Evolutionary conservation across 1,140 invertebrate genomes (phyloP).

Genomic region (Saccostrea echinata): DNA sequence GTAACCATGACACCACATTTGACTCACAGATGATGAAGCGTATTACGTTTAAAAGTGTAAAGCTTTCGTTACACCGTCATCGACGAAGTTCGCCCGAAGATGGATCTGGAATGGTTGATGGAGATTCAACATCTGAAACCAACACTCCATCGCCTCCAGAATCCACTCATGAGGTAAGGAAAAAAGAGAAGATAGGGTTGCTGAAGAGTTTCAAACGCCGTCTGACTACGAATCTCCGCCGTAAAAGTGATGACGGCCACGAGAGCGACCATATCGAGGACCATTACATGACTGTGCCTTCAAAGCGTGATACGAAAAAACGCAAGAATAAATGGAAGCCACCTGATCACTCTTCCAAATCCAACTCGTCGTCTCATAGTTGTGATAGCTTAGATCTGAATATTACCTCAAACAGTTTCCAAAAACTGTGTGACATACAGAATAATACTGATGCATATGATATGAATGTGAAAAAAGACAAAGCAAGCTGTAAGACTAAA

Average conservation of each 20-base stretch:
- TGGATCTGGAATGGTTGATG: not conserved
- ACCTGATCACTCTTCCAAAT: conserved; percentile 63
- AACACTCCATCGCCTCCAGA: conserved; percentile 37
- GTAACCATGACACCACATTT: conserved; percentile 23
- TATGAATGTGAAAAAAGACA: conserved; percentile 66
- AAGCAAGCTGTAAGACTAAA: conserved; percentile 71
- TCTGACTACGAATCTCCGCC: conserved; percentile 69
- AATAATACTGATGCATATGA: conserved; percentile 69
- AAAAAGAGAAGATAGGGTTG: conserved; percentile 72
- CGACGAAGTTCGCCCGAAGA: conserved; percentile 46
- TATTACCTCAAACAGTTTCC: conserved; percentile 64
- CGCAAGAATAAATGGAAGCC: conserved; percentile 60
- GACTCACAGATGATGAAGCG: conserved; percentile 68
- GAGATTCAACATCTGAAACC: conserved; percentile 44
- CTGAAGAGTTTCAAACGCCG: conserved; percentile 70
- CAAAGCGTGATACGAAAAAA: conserved; percentile 55
- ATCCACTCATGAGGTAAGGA: conserved; percentile 51
- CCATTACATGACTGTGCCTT: conserved; percentile 32
- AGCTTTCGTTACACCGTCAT: conserved; percentile 62
- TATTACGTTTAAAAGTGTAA: conserved; percentile 68
- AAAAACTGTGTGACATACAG: conserved; percentile 71
- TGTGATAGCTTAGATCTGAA: conserved; percentile 72
- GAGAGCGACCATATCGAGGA: conserved; percentile 41
- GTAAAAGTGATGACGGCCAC: conserved; percentile 65
- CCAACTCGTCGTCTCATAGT: conserved; percentile 70